Percentiles rank a stretch among this genome's conserved stretches.
These are phyloP conservation scores for Erpobdella octoculata DNA, from an alignment of 2,888 invertebrate species.

Conservation along the genomic window DNA sequence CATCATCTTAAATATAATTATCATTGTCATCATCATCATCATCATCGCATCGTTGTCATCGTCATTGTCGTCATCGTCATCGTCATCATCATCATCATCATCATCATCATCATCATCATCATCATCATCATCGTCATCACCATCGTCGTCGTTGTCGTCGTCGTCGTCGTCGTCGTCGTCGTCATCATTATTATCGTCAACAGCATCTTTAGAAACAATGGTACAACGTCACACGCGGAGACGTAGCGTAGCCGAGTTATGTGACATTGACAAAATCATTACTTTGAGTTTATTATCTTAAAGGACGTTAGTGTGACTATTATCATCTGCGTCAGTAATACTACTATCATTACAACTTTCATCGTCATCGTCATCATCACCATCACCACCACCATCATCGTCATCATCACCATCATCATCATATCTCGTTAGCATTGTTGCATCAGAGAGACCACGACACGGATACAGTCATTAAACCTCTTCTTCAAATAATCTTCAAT, in stretches of 20 bases:
- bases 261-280: no score
- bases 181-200: no score
- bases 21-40: neutral
- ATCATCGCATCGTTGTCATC: no score
- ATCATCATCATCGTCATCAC: conserved; percentile 10
- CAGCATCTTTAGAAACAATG: no score
- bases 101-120: conserved; percentile 17
- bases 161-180: neutral
- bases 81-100: conserved; percentile 2
- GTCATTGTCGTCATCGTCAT: conserved; percentile 3
- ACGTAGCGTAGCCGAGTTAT: no score
- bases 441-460: no score
- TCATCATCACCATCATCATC: neutral
- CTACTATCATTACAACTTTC: neutral
- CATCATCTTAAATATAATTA: neutral
- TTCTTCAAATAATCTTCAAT: no score
- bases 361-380: neutral
- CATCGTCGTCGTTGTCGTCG: neutral
- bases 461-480: no score
- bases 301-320: no score
- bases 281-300: no score
- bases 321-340: no score
- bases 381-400: neutral
- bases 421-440: neutral
- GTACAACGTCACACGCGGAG: no score